Evolutionary conservation across 2,888 invertebrate genomes (phyloP).

Genomic region (Limnephilus auricula): DNA sequence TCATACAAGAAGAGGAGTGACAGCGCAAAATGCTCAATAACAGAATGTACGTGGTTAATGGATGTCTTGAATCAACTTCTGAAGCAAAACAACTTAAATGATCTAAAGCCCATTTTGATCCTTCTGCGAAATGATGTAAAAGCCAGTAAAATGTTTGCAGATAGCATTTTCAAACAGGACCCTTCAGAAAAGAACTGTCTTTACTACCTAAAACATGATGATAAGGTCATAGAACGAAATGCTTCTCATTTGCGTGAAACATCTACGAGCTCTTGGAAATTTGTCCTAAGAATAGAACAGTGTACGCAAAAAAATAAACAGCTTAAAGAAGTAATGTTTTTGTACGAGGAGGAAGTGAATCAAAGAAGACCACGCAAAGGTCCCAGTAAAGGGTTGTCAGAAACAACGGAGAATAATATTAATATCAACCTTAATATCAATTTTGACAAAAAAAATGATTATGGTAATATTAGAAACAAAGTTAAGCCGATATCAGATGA

Average conservation of each 20-base stretch:
- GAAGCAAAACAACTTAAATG: conserved; percentile 60
- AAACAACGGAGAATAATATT: too few species aligned
- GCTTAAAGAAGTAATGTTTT: too few species aligned
- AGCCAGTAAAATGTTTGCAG: conserved; percentile 55
- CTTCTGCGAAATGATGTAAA: conserved; percentile 32
- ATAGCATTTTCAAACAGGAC: conserved; percentile 46
- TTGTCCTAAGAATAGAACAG: too few species aligned
- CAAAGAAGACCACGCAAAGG: too few species aligned
- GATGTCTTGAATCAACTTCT: conserved; percentile 55
- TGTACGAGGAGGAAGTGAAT: too few species aligned
- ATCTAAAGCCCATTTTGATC: background rate
- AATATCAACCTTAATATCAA: too few species aligned
- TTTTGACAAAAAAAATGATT: too few species aligned
- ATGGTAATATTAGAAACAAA: too few species aligned
- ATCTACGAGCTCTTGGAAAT: too few species aligned
- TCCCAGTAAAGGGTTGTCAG: too few species aligned
- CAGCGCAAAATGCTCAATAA: background rate
- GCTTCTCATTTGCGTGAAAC: background rate
- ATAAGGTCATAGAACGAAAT: conserved; percentile 42
- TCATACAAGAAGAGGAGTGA: conserved; percentile 31
- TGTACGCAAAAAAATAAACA: too few species aligned
- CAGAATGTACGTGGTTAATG: conserved; percentile 56
- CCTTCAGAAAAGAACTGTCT: background rate
- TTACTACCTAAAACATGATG: conserved; percentile 53
- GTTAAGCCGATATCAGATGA: too few species aligned